These are phyloP conservation scores for Calyptommatus sinebrachiatus DNA, from an alignment of 2,113 vertebrate species.

Conservation along the genomic window DNA sequence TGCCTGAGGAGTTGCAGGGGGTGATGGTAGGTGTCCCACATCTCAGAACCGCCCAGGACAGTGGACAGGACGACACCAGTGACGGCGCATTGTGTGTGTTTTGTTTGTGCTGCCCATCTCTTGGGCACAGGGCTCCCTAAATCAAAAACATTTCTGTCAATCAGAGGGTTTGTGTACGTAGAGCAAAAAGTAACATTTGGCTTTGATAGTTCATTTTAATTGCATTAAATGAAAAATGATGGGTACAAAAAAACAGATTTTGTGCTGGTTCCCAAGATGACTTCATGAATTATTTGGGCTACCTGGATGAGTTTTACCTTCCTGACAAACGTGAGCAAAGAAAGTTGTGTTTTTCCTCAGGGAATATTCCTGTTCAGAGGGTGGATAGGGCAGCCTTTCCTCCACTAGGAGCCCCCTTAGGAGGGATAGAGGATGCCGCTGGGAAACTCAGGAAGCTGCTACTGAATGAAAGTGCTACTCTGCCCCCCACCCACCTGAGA, in stretches of 20 bases:
- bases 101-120: no score
- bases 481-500: background rate
- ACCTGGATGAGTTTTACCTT: conserved; percentile 4
- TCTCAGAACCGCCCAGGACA: no score
- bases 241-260: background rate
- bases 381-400: conserved; percentile 28
- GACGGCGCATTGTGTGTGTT: no score
- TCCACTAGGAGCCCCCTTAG: conserved; percentile 21
- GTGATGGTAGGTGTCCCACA: no score
- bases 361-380: conserved; percentile 34
- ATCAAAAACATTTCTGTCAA: no score
- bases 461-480: conserved; percentile 47
- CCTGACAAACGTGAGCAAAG: background rate
- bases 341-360: conserved; percentile 29
- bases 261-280: background rate
- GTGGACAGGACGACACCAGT: no score
- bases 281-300: background rate
- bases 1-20: no score
- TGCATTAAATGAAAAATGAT: background rate
- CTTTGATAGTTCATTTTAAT: background rate
- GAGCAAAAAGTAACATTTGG: background rate
- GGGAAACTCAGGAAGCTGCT: conserved; percentile 33
- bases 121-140: no score
- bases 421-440: background rate
- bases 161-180: no score